A percentile compares a stretch with the other conserved stretches of the same genome.
Conservation (phyloP, 1,140 invertebrate genomes). For the Pissodes strobi region DNA sequence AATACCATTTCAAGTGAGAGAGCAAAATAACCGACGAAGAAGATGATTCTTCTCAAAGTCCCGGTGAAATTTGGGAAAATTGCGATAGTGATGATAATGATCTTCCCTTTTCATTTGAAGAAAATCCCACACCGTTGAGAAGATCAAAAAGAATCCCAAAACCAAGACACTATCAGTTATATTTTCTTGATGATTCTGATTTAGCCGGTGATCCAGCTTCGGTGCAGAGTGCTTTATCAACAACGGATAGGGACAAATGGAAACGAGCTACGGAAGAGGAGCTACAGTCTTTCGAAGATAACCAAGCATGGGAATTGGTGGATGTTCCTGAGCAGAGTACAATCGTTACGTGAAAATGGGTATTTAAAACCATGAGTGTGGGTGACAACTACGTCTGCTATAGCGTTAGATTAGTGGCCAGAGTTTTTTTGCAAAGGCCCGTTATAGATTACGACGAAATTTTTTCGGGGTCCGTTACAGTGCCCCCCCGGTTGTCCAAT, state of each 20-base stretch:
- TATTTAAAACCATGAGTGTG: constrained; percentile 52
- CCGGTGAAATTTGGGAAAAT: background rate
- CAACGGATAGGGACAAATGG: constrained; percentile 32
- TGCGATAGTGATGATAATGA: background rate
- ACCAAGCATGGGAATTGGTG: too few species aligned
- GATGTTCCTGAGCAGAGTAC: constrained; percentile 30
- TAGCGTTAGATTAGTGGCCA: constrained; percentile 50
- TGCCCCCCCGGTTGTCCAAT: too few species aligned
- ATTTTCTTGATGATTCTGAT: background rate
- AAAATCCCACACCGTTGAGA: too few species aligned
- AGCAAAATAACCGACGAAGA: background rate
- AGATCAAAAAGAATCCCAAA: too few species aligned
- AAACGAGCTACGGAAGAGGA: constrained; percentile 39
- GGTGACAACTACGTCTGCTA: constrained; percentile 43
- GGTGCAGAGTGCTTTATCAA: constrained; percentile 30
- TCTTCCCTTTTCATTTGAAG: too few species aligned
- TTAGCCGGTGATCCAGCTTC: constrained; percentile 19
- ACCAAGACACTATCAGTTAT: background rate
- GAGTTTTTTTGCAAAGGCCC: constrained; percentile 53
- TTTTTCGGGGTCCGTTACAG: too few species aligned
- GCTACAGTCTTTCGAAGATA: constrained; percentile 45
- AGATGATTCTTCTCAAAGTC: background rate
- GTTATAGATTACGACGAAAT: too few species aligned
- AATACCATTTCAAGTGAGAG: too few species aligned
- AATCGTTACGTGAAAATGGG: constrained; percentile 48